Percentiles rank a stretch among this genome's conserved stretches.
Evolutionary conservation across 2,888 invertebrate species (phyloP).

Genomic region (Allophyes oxyacanthae): DNA sequence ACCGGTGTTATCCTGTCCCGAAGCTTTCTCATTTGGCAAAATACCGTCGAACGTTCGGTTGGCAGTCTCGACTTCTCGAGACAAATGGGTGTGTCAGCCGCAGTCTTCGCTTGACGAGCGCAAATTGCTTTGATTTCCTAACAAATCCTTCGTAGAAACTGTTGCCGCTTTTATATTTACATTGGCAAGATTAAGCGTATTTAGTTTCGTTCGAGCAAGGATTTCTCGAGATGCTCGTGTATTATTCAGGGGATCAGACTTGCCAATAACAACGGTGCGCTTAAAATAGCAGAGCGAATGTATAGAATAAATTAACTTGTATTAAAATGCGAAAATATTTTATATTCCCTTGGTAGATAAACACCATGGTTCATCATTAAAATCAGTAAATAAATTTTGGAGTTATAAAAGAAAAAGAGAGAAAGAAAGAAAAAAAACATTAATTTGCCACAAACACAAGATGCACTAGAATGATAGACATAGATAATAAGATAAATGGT

Average conservation of each 20-base stretch:
- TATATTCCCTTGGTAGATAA: too few species aligned
- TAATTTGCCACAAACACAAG: too few species aligned
- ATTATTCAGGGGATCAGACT: conserved; percentile 24
- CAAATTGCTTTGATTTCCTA: conserved; percentile 77
- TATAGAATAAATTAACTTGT: conserved; percentile 19
- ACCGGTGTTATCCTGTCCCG: conserved; percentile 61
- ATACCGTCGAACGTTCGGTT: conserved; percentile 58
- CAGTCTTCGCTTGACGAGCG: conserved; percentile 72
- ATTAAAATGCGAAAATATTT: neutral
- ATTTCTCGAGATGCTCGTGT: conserved; percentile 28
- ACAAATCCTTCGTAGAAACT: conserved; percentile 65
- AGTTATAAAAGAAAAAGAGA: too few species aligned
- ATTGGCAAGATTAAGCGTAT: conserved; percentile 54
- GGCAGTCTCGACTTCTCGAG: conserved; percentile 63
- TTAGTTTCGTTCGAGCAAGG: conserved; percentile 38
- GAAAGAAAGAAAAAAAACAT: too few species aligned
- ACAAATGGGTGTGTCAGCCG: conserved; percentile 77
- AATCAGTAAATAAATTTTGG: too few species aligned
- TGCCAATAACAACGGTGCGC: conserved; percentile 6
- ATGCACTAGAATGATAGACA: too few species aligned
- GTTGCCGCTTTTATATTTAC: conserved; percentile 62
- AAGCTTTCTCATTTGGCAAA: conserved; percentile 63
- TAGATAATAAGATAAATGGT: too few species aligned
- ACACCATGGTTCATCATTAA: too few species aligned
- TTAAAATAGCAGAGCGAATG: conserved; percentile 11